A percentile compares a stretch with the other conserved stretches of the same genome.
Evolutionary conservation across 2,113 vertebrate genomes (phyloP).

Genomic region (Melanerpes aurifrons): DNA sequence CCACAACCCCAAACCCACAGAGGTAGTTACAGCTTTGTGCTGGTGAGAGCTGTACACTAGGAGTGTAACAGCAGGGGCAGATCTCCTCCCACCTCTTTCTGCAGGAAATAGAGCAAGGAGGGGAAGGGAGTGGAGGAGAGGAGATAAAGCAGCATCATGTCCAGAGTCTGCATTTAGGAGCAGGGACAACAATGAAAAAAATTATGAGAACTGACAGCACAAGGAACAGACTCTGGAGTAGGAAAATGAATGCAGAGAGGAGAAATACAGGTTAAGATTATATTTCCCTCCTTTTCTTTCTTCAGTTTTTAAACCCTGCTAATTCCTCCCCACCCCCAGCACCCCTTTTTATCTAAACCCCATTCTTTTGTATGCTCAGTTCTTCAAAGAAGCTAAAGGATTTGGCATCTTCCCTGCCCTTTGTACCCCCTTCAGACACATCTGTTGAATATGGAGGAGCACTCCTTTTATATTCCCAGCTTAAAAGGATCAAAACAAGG

Average conservation of each 20-base stretch:
- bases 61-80: not conserved
- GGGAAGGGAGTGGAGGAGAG: not conserved
- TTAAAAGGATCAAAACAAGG: conserved; percentile 36
- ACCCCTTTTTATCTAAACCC: not conserved
- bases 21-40: not conserved
- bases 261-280: not conserved
- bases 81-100: not conserved
- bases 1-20: not conserved
- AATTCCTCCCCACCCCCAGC: not conserved
- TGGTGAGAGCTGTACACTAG: not conserved
- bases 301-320: not conserved
- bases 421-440: not conserved
- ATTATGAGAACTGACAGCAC: not conserved
- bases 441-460: conserved; percentile 29
- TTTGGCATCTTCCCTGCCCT: not conserved
- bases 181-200: not conserved
- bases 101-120: not conserved
- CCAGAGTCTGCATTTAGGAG: not conserved
- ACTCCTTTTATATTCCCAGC: conserved; percentile 3
- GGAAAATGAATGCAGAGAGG: not conserved
- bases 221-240: fast-evolving
- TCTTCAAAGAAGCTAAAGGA: not conserved
- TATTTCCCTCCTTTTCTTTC: not conserved
- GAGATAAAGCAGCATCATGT: not conserved
- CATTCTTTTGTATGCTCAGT: not conserved